phyloP scores from a whole-genome alignment of 2,888 invertebrate species.

The Operophtera brumata region DNA sequence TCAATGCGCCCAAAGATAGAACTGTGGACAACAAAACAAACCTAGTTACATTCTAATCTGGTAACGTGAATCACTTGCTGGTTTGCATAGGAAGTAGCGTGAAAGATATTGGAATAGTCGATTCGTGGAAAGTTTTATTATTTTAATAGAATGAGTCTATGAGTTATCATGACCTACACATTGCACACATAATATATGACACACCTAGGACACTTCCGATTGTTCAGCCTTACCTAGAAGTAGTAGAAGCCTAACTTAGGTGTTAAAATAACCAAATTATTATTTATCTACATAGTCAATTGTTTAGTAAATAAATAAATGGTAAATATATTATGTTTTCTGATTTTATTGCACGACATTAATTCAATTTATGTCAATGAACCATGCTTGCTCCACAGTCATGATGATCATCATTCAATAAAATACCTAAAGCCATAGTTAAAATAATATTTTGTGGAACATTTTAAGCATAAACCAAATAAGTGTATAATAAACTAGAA shows the following conservation, averaged over 20 bases:
- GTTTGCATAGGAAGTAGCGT: conserved; percentile 6
- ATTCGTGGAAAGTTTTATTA: conserved; percentile 10
- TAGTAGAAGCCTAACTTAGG: not conserved
- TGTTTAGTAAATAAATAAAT: too few species aligned
- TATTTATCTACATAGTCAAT: too few species aligned
- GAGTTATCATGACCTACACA: not conserved
- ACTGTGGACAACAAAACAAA: conserved; percentile 48
- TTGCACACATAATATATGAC: not conserved
- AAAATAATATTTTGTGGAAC: conserved; percentile 2
- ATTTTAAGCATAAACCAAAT: not conserved
- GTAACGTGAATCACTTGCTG: conserved; percentile 15
- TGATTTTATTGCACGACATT: conserved; percentile 1
- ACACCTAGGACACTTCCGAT: not conserved
- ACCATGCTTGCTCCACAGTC: not conserved
- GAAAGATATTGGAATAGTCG: conserved; percentile 11
- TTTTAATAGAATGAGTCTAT: conserved; percentile 6
- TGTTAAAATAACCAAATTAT: too few species aligned
- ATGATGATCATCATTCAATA: conserved; percentile 10
- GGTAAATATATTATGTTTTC: not conserved
- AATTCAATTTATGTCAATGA: conserved; percentile 21
- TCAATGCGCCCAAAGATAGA: conserved; percentile 58
- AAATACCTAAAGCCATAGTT: not conserved
- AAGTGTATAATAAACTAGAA: not conserved
- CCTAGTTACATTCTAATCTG: conserved; percentile 15
- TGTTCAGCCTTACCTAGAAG: not conserved